A percentile compares a stretch with the other conserved stretches of the same genome.
Evolutionary conservation across 2,113 vertebrate species (phyloP).

Genomic region (Telmatochromis sp.): DNA sequence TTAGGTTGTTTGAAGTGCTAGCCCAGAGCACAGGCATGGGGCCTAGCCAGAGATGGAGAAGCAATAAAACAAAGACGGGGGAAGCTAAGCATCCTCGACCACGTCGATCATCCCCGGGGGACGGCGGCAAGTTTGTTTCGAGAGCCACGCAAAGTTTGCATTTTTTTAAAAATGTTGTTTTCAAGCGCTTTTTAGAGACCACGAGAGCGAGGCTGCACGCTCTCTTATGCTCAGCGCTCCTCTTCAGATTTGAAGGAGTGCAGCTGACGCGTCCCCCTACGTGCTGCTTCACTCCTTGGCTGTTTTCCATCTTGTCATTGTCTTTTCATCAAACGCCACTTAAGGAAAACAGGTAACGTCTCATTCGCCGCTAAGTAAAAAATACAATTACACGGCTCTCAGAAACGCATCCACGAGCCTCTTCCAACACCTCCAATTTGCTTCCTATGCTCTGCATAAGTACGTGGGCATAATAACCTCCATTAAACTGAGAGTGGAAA

Average conservation of each 20-base stretch:
- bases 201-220: not conserved
- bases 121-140: conserved; percentile 9
- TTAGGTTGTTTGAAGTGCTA: conserved; percentile 53
- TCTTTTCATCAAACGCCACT: conserved; percentile 41
- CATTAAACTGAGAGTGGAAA: not conserved
- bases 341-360: conserved; percentile 23
- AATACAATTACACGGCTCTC: conserved; percentile 12
- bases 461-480: not conserved
- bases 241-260: conserved; percentile 43
- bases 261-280: not conserved
- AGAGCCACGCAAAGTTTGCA: not conserved
- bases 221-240: not conserved
- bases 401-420: not conserved
- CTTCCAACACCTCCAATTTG: not conserved
- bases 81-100: conserved; percentile 19
- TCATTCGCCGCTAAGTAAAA: conserved; percentile 18
- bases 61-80: not conserved
- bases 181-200: not conserved
- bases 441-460: not conserved
- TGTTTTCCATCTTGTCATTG: conserved; percentile 39
- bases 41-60: conserved; percentile 11
- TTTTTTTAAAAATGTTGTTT: not conserved
- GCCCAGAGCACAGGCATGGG: conserved; percentile 31
- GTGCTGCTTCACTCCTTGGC: conserved; percentile 21
- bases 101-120: not conserved